Percentiles rank a stretch among this genome's conserved stretches.
These are phyloP conservation scores for Echeneis naucrates DNA, from an alignment of 2,797 vertebrate genomes.

Conservation along the genomic window DNA sequence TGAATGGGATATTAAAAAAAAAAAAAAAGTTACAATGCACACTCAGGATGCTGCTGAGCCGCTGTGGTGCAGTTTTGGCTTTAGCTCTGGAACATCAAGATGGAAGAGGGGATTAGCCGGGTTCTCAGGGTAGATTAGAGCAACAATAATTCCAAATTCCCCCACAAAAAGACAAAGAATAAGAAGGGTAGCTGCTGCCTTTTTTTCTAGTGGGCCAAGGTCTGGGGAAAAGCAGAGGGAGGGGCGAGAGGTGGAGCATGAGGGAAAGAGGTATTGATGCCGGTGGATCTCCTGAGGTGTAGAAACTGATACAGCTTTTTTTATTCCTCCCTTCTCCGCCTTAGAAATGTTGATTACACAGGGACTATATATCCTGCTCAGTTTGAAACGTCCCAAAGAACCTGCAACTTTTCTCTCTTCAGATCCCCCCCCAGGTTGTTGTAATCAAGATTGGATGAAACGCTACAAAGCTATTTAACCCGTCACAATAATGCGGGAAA, in stretches of 20 bases:
- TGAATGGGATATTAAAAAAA: constrained; percentile 26
- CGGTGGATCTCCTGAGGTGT: not conserved
- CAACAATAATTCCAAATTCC: constrained; percentile 66
- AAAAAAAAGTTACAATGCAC: constrained; percentile 14
- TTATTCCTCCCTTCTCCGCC: not conserved
- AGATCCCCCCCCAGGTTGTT: not conserved
- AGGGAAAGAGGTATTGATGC: not conserved
- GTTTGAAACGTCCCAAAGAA: constrained; percentile 24
- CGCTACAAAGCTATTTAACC: constrained; percentile 40
- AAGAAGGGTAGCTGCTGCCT: constrained; percentile 19
- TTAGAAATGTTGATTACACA: not conserved
- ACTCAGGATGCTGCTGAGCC: constrained; percentile 47
- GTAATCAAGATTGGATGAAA: constrained; percentile 8
- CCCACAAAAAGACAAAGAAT: constrained; percentile 53
- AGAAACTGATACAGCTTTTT: constrained; percentile 2
- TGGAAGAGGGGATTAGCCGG: constrained; percentile 66
- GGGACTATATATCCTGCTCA: not conserved
- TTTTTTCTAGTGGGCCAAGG: constrained; percentile 38
- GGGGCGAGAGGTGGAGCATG: not conserved
- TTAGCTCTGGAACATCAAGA: constrained; percentile 61
- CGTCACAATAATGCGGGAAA: no score
- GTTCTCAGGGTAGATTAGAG: constrained; percentile 71
- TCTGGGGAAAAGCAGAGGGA: constrained; percentile 1
- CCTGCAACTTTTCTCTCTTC: constrained; percentile 17
- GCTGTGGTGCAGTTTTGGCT: constrained; percentile 54